phyloP scores from a whole-genome alignment of 2,797 vertebrate species.

The Periophthalmus magnuspinnatus region DNA sequence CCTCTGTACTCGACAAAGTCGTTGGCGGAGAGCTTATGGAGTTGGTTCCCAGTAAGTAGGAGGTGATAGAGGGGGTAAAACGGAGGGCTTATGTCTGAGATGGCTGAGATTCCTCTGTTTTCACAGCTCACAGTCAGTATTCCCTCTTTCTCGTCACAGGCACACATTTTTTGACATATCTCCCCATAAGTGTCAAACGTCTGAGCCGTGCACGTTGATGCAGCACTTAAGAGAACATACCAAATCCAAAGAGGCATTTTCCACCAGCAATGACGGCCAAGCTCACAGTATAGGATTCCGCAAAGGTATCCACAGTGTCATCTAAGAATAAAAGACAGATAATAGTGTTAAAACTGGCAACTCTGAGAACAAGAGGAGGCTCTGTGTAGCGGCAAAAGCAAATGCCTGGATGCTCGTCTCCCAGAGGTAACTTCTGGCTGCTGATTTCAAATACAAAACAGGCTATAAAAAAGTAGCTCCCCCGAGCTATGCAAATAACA shows the following conservation, averaged over 20 bases:
- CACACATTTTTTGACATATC: conserved; percentile 90
- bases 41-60: conserved; percentile 90
- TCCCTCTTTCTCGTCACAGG: conserved; percentile 94
- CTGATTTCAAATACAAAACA: conserved; percentile 55
- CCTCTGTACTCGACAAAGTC: conserved; percentile 91
- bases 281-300: conserved; percentile 53
- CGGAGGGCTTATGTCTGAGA: conserved; percentile 89
- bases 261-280: conserved; percentile 54
- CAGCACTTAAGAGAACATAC: conserved; percentile 84
- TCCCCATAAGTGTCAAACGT: conserved; percentile 91
- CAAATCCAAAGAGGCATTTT: conserved; percentile 95
- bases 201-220: conserved; percentile 83
- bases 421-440: conserved; percentile 62
- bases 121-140: conserved; percentile 94
- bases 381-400: conserved; percentile 32
- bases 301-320: conserved; percentile 72
- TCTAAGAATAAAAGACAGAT: conserved; percentile 78
- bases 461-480: conserved; percentile 52
- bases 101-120: conserved; percentile 89
- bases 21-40: conserved; percentile 88
- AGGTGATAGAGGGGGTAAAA: conserved; percentile 89
- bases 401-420: conserved; percentile 51
- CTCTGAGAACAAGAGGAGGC: conserved; percentile 46
- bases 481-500: conserved; percentile 52
- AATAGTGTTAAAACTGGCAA: conserved; percentile 46